Conservation (phyloP, 2,113 vertebrate genomes). For the Hiodon alosoides region DNA sequence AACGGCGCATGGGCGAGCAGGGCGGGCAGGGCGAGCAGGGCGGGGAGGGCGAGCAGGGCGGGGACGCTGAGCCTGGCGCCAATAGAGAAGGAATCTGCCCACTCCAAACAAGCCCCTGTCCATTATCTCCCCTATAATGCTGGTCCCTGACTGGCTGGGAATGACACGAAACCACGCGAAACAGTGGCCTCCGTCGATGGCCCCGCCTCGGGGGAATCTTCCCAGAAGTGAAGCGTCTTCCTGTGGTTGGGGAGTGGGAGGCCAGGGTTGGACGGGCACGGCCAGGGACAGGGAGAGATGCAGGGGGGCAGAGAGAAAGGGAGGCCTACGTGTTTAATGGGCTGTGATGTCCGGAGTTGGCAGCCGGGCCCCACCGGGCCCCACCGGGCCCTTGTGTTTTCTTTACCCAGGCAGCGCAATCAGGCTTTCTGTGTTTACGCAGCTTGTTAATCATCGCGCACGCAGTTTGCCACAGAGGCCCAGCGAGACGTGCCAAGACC, state of each 20-base stretch:
- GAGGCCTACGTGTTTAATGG: neutral
- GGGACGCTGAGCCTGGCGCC: neutral
- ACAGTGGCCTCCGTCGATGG: too few relatives aligned
- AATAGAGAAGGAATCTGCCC: too few relatives aligned
- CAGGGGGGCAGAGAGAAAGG: neutral
- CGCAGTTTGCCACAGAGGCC: conserved; percentile 42
- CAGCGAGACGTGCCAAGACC: conserved; percentile 9
- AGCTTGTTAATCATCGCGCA: conserved; percentile 48
- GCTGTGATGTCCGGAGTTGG: neutral
- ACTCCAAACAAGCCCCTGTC: neutral
- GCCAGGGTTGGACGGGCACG: neutral
- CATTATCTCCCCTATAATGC: too few relatives aligned
- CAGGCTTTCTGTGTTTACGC: conserved; percentile 43
- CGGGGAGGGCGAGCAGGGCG: neutral
- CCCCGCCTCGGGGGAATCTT: too few relatives aligned
- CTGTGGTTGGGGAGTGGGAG: neutral
- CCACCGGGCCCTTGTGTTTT: conserved; percentile 42
- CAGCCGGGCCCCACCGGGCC: neutral
- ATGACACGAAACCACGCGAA: too few relatives aligned
- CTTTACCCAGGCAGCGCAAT: conserved; percentile 45
- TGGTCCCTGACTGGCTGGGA: too few relatives aligned
- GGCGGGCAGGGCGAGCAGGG: neutral
- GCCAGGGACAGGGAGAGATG: neutral
- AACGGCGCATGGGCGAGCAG: neutral
- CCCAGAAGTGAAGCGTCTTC: too few relatives aligned